Percentiles rank a stretch among this genome's conserved stretches.
These are phyloP conservation scores for Dryoscopus gambensis DNA, from an alignment of 2,113 vertebrate genomes.

Conservation along the genomic window DNA sequence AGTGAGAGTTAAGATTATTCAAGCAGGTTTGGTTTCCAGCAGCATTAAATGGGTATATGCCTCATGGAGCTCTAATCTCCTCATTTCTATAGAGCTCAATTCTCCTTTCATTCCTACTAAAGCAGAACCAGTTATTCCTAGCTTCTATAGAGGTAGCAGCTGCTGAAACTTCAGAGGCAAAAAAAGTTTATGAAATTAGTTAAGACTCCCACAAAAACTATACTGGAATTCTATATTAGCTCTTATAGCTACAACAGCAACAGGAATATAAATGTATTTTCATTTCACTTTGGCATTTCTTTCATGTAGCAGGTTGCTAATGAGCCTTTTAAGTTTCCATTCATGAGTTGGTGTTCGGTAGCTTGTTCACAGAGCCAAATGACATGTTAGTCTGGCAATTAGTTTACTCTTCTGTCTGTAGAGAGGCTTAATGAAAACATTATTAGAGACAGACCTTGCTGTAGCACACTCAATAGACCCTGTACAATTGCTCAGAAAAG, in stretches of 20 bases:
- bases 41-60: slow-evolving; percentile 24
- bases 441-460: slow-evolving; percentile 19
- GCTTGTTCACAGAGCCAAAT: neutral
- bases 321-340: neutral
- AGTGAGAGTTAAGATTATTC: slow-evolving; percentile 38
- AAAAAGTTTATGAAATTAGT: neutral
- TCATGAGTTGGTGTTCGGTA: neutral
- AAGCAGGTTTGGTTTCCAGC: neutral
- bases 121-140: slow-evolving; percentile 4
- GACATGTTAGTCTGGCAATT: slow-evolving; percentile 20
- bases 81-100: slow-evolving; percentile 39
- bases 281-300: neutral
- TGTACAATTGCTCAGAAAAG: neutral
- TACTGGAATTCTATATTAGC: neutral
- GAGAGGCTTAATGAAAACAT: slow-evolving; percentile 36
- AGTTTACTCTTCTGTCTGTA: neutral
- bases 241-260: neutral
- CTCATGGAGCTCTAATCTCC: slow-evolving; percentile 53
- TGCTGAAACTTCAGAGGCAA: neutral
- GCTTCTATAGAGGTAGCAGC: neutral
- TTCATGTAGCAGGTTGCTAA: slow-evolving; percentile 21
- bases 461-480: neutral
- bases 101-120: slow-evolving; percentile 23
- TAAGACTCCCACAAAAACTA: neutral
- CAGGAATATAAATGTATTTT: neutral